Evolutionary conservation across 2,888 invertebrate species (phyloP), one percentile per base, ranked within the genome.

Genomic region (Caenorhabditis sinica): DNA sequence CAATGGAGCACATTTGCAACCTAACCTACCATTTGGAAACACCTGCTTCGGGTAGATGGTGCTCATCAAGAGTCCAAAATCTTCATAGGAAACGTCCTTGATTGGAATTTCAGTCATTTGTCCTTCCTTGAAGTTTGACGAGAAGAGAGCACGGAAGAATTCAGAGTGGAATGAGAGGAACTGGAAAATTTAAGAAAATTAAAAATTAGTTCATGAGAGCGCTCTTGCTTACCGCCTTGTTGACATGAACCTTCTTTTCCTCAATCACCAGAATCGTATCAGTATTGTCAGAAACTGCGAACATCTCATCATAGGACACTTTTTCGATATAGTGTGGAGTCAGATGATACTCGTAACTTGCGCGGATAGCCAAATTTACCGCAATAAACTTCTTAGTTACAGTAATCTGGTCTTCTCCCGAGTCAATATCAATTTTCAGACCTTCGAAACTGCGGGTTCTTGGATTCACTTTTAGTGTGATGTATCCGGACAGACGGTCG

Each of bases 1-100:
- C n/a, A 17, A 20, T 5, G 13, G n/a, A n/a, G n/a, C n/a, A n/a
- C n/a, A n/a, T n/a, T n/a, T n/a, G n/a, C n/a, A n/a, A n/a, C n/a
- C n/a, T n/a, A n/a, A n/a, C 13, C 49, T 49, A 66, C 66, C 66
- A 66, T 49, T 66, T 30, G 66, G 49, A 25, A 66, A 66, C 3
- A n/a, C 13, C 0, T 28, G 17, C 9, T 49, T 20, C 4, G 66
- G 66, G 28, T 49, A 28, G 30, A 66, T 28, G 1, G 28, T 66
- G n/a, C 49, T 30, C n/a, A 49, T 9, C 6, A 66, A 6, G 0
- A 66, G 30, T 2, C 25, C 17, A 5, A 66, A 30, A 20, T 66
- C 66, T 11, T 66, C 66, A 20, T 66, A 66, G 1, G 45, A 17
- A 6, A 66, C 66, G 3, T 66, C 66, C 17, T 66, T 25, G 11